Evolutionary conservation across 30 jellyfish, hydroid and myxozoan species (phyloP).

Genomic region (Aurelia coerulea): DNA sequence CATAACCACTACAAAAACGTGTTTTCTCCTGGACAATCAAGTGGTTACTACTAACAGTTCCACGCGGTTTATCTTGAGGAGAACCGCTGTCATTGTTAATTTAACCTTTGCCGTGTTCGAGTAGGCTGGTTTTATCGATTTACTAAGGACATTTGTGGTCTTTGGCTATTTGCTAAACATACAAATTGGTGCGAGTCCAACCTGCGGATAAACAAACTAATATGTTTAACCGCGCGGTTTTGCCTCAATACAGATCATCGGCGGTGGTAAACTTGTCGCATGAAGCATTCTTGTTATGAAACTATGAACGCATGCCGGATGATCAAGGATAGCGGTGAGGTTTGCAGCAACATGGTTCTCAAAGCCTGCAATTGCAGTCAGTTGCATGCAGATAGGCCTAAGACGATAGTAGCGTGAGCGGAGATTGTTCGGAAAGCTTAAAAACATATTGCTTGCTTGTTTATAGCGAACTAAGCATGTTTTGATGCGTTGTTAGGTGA

Average conservation of each 20-base stretch:
- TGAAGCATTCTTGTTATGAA: too few species aligned
- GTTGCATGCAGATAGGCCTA: not conserved
- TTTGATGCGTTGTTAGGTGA: too few species aligned
- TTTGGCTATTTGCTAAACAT: slow-evolving; percentile 55
- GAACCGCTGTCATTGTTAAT: slow-evolving; percentile 69
- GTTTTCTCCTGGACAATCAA: slow-evolving; percentile 43
- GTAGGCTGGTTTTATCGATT: slow-evolving; percentile 58
- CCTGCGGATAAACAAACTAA: slow-evolving; percentile 48
- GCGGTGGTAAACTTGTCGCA: too few species aligned
- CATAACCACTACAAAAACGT: slow-evolving; percentile 61
- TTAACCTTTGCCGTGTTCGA: slow-evolving; percentile 62
- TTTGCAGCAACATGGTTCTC: not conserved
- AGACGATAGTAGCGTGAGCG: too few species aligned
- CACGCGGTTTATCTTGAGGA: slow-evolving; percentile 69
- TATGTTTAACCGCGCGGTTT: slow-evolving; percentile 34
- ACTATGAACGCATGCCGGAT: too few species aligned
- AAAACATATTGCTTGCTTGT: too few species aligned
- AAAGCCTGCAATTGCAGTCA: not conserved
- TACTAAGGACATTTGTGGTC: slow-evolving; percentile 59
- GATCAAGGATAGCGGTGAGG: not conserved
- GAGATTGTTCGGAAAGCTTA: too few species aligned
- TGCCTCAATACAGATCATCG: too few species aligned
- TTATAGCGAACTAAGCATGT: too few species aligned
- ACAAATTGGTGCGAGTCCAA: slow-evolving; percentile 42
- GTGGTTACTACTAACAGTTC: slow-evolving; percentile 46